Evolutionary conservation across 2,797 vertebrate species (phyloP), one percentile per base, ranked within the genome.

Genomic region (Labroides dimidiatus): DNA sequence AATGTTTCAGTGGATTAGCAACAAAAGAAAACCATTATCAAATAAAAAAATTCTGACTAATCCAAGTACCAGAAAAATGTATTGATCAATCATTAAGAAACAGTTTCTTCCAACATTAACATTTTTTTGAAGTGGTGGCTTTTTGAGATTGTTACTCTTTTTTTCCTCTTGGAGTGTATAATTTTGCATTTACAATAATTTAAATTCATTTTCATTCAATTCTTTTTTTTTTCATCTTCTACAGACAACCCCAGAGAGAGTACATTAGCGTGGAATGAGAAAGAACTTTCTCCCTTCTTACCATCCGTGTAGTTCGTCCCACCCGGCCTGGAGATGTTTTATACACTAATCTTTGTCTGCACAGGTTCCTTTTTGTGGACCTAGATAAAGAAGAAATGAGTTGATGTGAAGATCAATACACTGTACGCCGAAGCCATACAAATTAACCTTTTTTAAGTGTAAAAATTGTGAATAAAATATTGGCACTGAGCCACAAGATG

Each of bases 241-340:
- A 48, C 57, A 70, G 42, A 30, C 19, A 62, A 39, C 7, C 50
- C 30, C n/a, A 33, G 17, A 33, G 11, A 33, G 16, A n/a, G 6
- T 51, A 36, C 37, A 48, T 43, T 70, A 20, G 1, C 8, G 42
- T 63, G 24, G 63, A 79, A 77, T 14, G 16, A 63, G 59, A 86
- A 44, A 49, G 84, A 91, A 48, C 3, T 43, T 6, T 47, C 4
- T 61, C 73, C 55, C 55, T 89, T 89, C 77, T 86, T 84, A 53
- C 1, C n/a, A 5, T 3, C 17, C 8, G 23, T n/a, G 15, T 77
- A 71, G 64, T 37, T 37, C 10, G 10, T 5, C 24, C 0, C 10
- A 50, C n/a, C 12, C 20, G 48, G 44, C 30, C 63, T 24, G 11
- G 1, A 59, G n/a, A 53, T 57, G 51, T 44, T 57, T 56, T n/a